Evolutionary conservation across 2,797 vertebrate species (phyloP), one percentile per base, ranked within the genome.

Genomic region (Enteromius fasciolatus): DNA sequence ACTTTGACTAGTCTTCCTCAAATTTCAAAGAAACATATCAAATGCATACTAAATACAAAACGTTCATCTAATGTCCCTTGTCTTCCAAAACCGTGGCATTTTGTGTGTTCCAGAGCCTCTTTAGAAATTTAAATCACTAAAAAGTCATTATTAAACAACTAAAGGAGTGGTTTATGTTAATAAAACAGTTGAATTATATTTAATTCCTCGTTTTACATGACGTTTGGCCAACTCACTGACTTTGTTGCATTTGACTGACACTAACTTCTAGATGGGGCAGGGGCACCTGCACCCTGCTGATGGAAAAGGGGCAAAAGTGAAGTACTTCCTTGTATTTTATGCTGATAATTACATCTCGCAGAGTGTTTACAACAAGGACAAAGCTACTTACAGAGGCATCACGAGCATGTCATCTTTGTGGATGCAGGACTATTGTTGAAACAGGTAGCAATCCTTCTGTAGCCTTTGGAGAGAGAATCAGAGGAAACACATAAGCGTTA

Each of bases 311-410:
- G n/a, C 14, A 12, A 50, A 50, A 39, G 15, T 46, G 14, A 41
- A 4, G n/a, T 31, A 33, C 68, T 25, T 48, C 44, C 25, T 77
- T 17, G 9, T 20, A 17, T 64, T 20, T 64, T 25, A 48, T 48
- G 50, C 44, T 12, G 76, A 44, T 46, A 77, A 74, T 36, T 54
- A 54, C 11, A 25, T 23, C 28, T 44, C 20, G 23, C 25, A 69
- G 44, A 23, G 23, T 59, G 72, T 44, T 63, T 54, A 17, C 72
- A 68, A 82, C 36, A 52, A 41, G 80, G 70, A 84, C 87, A 80
- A 68, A 89, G 78, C 79, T 90, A 94, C 94, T 94, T 92, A 93
- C 94, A 86, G 90, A 89, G 92, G 93, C 96, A 96, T 97, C 95
- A 96, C 95, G 94, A 92, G 88, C 85, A 85, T 82, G 86, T 92